phyloP scores from a whole-genome alignment of 1,140 invertebrate species.

The Lordiphosa stackelbergi region DNA sequence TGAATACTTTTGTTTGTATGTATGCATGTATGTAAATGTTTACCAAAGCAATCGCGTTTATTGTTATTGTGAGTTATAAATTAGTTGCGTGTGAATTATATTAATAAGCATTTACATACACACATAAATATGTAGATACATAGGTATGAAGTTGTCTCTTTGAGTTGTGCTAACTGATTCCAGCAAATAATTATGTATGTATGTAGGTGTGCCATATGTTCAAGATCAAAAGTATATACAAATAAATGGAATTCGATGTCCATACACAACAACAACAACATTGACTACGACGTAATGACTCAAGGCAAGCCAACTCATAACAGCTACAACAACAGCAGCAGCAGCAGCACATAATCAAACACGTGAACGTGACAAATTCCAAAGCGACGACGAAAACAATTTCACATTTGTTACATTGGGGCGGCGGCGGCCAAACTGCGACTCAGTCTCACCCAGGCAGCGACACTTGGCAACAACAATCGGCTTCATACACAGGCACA shows the following conservation, averaged over 20 bases:
- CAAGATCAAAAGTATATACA: no score
- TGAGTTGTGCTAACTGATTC: no score
- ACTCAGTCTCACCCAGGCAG: slow-evolving; percentile 7
- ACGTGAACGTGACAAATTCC: slow-evolving; percentile 74
- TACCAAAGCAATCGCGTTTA: slow-evolving; percentile 12
- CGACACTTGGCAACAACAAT: slow-evolving; percentile 62
- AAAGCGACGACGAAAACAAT: slow-evolving; percentile 39
- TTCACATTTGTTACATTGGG: slow-evolving; percentile 45
- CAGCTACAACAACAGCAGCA: slow-evolving; percentile 4
- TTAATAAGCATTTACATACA: slow-evolving; percentile 36
- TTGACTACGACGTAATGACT: slow-evolving; percentile 6
- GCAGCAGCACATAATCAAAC: slow-evolving; percentile 58
- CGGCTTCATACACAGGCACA: slow-evolving; percentile 26
- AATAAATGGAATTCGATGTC: no score
- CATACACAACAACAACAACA: slow-evolving; percentile 16
- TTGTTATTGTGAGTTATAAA: slow-evolving; percentile 25
- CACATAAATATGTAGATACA: slow-evolving; percentile 1
- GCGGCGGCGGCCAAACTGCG: slow-evolving; percentile 50
- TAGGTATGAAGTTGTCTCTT: slow-evolving; percentile 2
- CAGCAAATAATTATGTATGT: no score
- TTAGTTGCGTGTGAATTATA: slow-evolving; percentile 46
- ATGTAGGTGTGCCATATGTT: no score
- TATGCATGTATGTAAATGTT: no score
- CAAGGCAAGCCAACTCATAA: slow-evolving; percentile 20
- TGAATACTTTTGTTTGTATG: no score